phyloP scores from a whole-genome alignment of 2,888 invertebrate species.

The Euplagia quadripunctaria region DNA sequence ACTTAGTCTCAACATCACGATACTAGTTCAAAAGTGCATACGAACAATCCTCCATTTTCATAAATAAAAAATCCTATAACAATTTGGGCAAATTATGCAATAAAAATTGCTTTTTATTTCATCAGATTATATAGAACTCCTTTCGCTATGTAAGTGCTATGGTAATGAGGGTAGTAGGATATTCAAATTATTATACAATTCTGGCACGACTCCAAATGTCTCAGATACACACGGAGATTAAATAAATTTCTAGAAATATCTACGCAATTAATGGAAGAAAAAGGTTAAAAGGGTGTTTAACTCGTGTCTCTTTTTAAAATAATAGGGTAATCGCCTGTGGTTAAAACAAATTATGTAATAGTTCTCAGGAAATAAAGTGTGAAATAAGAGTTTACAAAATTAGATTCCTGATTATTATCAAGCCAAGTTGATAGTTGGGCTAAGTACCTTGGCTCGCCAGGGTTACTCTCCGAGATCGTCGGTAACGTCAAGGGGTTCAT shows the following conservation, averaged over 20 bases:
- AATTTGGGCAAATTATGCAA: background rate
- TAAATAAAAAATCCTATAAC: background rate
- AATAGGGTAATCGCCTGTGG: too few species aligned
- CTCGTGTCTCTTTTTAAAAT: too few species aligned
- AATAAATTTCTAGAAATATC: slow-evolving; percentile 18
- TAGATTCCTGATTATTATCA: too few species aligned
- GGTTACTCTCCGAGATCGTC: too few species aligned
- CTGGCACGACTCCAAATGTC: slow-evolving; percentile 41
- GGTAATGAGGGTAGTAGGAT: slow-evolving; percentile 31
- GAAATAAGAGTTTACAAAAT: too few species aligned
- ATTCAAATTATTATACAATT: slow-evolving; percentile 33
- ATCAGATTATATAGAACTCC: slow-evolving; percentile 27
- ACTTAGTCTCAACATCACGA: too few species aligned
- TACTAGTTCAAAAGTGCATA: background rate
- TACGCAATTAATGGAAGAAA: background rate
- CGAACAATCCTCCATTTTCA: background rate
- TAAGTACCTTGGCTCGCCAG: too few species aligned
- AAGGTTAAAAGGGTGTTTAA: background rate
- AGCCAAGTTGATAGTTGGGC: too few species aligned
- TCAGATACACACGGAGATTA: slow-evolving; percentile 5
- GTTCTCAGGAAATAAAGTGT: too few species aligned
- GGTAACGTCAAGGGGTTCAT: too few species aligned
- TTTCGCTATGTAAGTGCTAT: slow-evolving; percentile 28
- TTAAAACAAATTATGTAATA: too few species aligned
- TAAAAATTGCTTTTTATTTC: slow-evolving; percentile 30